Conservation (phyloP, 2,888 invertebrate species). For the Prosopocoilus inquinatus region DNA sequence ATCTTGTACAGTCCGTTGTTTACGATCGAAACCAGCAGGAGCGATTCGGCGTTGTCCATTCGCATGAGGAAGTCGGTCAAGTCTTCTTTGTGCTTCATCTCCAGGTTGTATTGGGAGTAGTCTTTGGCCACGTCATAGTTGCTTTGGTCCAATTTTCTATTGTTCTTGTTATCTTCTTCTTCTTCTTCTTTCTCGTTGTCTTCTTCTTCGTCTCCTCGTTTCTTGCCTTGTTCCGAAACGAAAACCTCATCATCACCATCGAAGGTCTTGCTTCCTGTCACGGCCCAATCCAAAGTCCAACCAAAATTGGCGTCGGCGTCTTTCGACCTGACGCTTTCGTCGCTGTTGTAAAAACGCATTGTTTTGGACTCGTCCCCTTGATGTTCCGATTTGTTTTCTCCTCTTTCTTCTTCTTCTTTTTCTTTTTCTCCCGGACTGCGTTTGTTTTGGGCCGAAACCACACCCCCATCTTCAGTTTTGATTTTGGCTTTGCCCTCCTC, state of each 20-base stretch:
- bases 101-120: too few relatives aligned
- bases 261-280: background rate
- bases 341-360: constrained; percentile 9
- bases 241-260: background rate
- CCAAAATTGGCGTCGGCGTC: constrained; percentile 2
- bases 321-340: constrained; percentile 6
- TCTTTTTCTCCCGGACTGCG: background rate
- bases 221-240: background rate
- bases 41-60: constrained; percentile 47
- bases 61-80: constrained; percentile 4
- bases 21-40: constrained; percentile 52
- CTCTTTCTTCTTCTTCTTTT: background rate
- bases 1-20: constrained; percentile 51
- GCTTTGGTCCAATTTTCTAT: background rate
- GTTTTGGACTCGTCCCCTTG: too few relatives aligned
- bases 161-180: background rate
- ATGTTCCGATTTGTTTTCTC: background rate
- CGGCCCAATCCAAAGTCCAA: constrained; percentile 1
- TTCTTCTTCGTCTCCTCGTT: background rate
- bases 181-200: background rate
- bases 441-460: background rate
- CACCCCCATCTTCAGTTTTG: background rate
- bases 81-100: background rate
- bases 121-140: background rate
- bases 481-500: background rate